Percentiles rank a stretch among this genome's conserved stretches.
Conservation (phyloP, 2,797 vertebrate species). For the Jordanella pulchra region DNA sequence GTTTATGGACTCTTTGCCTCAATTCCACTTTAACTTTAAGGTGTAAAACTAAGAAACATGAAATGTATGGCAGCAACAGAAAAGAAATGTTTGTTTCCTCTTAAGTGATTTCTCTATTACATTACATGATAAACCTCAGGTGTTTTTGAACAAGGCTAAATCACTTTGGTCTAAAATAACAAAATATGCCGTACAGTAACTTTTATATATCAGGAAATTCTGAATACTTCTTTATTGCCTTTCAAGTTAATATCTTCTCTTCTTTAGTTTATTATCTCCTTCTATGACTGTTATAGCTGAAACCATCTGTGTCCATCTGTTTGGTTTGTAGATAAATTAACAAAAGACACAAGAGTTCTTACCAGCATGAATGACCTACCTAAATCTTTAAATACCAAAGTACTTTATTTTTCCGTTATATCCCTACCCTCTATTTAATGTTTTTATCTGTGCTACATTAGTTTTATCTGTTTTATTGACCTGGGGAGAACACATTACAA, state of each 20-base stretch:
- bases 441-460: neutral
- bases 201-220: constrained; percentile 32
- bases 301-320: constrained; percentile 43
- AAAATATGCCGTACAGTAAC: constrained; percentile 8
- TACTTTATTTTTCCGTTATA: neutral
- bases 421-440: neutral
- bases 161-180: constrained; percentile 21
- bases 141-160: constrained; percentile 41
- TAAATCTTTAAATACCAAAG: constrained; percentile 28
- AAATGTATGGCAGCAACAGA: neutral
- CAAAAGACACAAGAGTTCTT: constrained; percentile 34
- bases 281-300: constrained; percentile 23
- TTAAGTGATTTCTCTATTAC: constrained; percentile 10
- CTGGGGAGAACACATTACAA: constrained; percentile 7
- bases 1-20: constrained; percentile 53
- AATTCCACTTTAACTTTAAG: constrained; percentile 46
- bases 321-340: constrained; percentile 58
- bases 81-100: constrained; percentile 6
- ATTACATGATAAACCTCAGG: constrained; percentile 29
- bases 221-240: constrained; percentile 27
- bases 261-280: constrained; percentile 29
- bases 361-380: constrained; percentile 55
- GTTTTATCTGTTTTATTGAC: neutral
- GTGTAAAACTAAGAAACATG: constrained; percentile 42
- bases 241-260: constrained; percentile 37